Conservation (phyloP, 2,888 invertebrate genomes). For the Opisthograptis luteolata region DNA sequence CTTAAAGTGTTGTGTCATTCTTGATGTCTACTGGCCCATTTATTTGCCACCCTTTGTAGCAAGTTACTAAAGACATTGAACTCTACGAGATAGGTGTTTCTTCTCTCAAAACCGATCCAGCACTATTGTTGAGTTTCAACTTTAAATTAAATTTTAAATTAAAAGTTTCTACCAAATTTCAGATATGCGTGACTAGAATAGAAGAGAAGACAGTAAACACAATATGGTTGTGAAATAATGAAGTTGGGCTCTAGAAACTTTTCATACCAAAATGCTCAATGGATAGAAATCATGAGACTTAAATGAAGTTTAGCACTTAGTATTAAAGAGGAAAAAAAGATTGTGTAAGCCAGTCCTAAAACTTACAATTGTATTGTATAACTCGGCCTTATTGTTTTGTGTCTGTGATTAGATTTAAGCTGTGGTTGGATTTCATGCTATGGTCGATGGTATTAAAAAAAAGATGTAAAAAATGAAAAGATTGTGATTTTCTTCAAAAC, state of each 20-base stretch:
- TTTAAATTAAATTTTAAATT: slow-evolving; percentile 20
- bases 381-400: no score
- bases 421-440: no score
- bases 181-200: slow-evolving; percentile 10
- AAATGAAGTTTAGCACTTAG: no score
- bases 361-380: not conserved
- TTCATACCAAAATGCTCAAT: not conserved
- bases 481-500: no score
- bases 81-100: slow-evolving; percentile 9
- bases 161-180: slow-evolving; percentile 18
- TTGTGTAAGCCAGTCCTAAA: not conserved
- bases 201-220: slow-evolving; percentile 1
- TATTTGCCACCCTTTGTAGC: slow-evolving; percentile 1
- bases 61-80: not conserved
- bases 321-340: not conserved
- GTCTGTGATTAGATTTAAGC: no score
- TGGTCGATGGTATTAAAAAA: no score
- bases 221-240: slow-evolving; percentile 10
- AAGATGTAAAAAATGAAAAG: no score
- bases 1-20: no score
- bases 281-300: no score
- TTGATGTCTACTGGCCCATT: not conserved
- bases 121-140: slow-evolving; percentile 10
- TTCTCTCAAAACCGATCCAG: slow-evolving; percentile 6
- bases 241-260: not conserved